Percentiles rank a stretch among this genome's conserved stretches.
These are phyloP conservation scores for Cardiocondyla obscurior DNA, from an alignment of 1,140 invertebrate genomes.

Conservation along the genomic window DNA sequence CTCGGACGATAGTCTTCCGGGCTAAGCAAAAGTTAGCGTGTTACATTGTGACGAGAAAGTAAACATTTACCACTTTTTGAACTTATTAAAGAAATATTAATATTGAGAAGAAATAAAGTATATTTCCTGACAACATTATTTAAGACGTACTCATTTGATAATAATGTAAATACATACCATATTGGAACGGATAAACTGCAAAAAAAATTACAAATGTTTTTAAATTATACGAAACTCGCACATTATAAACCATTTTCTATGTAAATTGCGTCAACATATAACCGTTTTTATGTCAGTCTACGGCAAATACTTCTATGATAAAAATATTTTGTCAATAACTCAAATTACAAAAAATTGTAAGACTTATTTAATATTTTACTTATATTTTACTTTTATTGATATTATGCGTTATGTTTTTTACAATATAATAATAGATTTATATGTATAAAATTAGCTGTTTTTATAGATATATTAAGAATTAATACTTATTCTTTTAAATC, in stretches of 20 bases:
- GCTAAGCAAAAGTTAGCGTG: no score
- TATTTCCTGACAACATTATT: neutral
- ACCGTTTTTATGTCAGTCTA: neutral
- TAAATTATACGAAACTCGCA: neutral
- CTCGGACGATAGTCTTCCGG: no score
- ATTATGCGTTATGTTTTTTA: no score
- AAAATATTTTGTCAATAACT: no score
- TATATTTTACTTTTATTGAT: no score
- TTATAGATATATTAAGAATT: no score
- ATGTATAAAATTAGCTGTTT: no score
- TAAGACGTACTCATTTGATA: slow-evolving; percentile 1
- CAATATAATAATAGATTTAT: no score
- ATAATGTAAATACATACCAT: neutral
- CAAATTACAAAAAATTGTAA: no score
- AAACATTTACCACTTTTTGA: neutral
- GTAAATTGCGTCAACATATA: neutral
- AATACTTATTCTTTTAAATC: neutral
- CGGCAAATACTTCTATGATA: neutral
- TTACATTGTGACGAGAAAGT: neutral
- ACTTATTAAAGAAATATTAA: neutral
- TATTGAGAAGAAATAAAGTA: neutral
- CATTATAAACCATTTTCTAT: neutral
- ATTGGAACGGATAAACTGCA: neutral
- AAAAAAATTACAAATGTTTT: neutral
- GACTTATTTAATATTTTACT: no score